Evolutionary conservation across 2,113 vertebrate species (phyloP), one percentile per base, ranked within the genome.

Genomic region (Ictalurus punctatus): DNA sequence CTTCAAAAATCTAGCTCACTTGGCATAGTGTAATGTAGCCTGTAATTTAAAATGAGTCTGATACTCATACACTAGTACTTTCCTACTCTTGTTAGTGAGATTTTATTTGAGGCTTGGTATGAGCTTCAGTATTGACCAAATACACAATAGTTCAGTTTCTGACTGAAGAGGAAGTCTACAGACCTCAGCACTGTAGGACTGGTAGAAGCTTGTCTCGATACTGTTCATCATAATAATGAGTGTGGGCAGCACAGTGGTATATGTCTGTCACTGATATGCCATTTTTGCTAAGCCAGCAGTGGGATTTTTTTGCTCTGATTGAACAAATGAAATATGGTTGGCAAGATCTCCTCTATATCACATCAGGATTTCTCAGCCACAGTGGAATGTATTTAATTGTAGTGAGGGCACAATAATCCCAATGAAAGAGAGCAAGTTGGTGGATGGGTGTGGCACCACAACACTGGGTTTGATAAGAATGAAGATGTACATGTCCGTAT

Each of bases 281-380:
- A 61, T 83, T 83, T 83, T 63, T 83, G 34, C 81, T 61, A 40
- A 83, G 56, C 81, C 81, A 83, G 81, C 81, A 83, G 81, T 63
- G 34, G 81, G 58, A 83, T 27, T 83, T 83, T 83, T 61, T 34
- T 83, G 21, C 34, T 63, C 34, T 83, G 81, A 40, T 83, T 83
- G 81, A 83, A 83, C 81, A 83, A 83, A 83, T 83, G 81, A 83
- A 83, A 63, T 83, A 58, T 83, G 23, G 30, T 40, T 83, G 81
- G 58, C 81, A 63, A 63, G 34, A 34, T 63, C 10, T 63, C n/a
- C 21, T 25, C 58, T 44, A 44, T 27, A 63, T 83, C 81, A 63
- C 34, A 27, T 83, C 58, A 59, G 34, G 58, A 63, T 83, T 83
- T 44, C 81, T 40, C 58, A 83, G 34, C 34, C 58, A 83, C 81